Evolutionary conservation across 2,797 vertebrate genomes (phyloP).

Genomic region (Lacerta agilis): DNA sequence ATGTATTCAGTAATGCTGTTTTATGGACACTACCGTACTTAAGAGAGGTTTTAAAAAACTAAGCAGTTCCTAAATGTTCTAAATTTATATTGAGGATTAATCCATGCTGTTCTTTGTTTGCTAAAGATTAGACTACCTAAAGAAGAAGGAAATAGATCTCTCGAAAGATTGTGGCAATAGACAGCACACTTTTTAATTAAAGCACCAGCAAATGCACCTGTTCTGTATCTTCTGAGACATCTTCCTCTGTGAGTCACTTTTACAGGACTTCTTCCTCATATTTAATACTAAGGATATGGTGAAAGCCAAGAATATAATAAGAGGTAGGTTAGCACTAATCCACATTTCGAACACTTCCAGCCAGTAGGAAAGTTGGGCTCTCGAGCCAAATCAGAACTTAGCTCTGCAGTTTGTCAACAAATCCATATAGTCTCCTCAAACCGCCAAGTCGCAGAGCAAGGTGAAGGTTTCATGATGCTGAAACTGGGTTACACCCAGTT

Average conservation of each 20-base stretch:
- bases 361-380: background rate
- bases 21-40: too few relatives aligned
- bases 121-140: background rate
- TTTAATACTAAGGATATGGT: background rate
- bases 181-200: constrained; percentile 4
- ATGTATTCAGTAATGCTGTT: too few relatives aligned
- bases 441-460: background rate
- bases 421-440: background rate
- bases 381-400: background rate
- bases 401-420: background rate
- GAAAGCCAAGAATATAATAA: background rate
- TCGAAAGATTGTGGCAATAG: constrained; percentile 8
- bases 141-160: background rate
- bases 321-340: background rate
- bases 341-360: background rate
- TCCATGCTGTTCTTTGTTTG: background rate
- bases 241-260: constrained; percentile 12
- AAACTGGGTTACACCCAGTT: background rate
- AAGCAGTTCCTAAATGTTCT: too few relatives aligned
- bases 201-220: constrained; percentile 3
- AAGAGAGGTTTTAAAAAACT: too few relatives aligned
- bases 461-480: background rate
- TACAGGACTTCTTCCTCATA: background rate
- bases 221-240: constrained; percentile 13
- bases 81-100: background rate